Conservation (phyloP, 2,113 vertebrate genomes). For the Odocoileus hemionus region DNA sequence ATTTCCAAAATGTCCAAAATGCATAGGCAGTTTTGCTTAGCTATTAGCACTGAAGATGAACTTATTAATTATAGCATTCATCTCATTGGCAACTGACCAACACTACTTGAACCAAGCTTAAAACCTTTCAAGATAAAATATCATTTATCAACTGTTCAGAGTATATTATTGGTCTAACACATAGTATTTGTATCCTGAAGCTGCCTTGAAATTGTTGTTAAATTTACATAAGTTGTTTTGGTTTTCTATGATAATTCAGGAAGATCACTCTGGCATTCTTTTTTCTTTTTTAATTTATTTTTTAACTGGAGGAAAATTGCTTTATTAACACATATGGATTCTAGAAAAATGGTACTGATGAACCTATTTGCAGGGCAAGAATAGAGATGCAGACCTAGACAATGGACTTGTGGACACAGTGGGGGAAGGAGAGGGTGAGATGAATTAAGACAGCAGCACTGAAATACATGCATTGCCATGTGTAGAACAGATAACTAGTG, state of each 20-base stretch:
- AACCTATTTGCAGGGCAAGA: neutral
- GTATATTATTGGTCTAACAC: neutral
- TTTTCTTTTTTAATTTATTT: neutral
- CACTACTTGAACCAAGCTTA: neutral
- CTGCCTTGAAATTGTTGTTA: neutral
- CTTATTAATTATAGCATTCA: neutral
- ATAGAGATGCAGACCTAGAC: neutral
- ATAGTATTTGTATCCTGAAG: neutral
- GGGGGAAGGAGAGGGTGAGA: neutral
- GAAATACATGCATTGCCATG: neutral
- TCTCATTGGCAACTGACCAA: neutral
- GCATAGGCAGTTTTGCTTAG: neutral
- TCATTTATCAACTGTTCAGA: neutral
- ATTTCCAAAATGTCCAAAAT: conserved; percentile 28
- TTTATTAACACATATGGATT: neutral
- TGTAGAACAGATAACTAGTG: neutral
- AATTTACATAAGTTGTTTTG: neutral
- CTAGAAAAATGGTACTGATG: neutral
- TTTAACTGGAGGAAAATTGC: neutral
- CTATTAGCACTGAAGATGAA: neutral
- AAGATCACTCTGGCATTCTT: neutral
- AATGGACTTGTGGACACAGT: neutral
- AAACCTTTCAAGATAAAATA: neutral
- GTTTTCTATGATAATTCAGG: neutral
- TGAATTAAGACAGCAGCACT: neutral